A percentile compares a stretch with the other conserved stretches of the same genome.
These are phyloP conservation scores for Gnathonemus longibarbis DNA, from an alignment of 2,113 vertebrate genomes.

Conservation along the genomic window DNA sequence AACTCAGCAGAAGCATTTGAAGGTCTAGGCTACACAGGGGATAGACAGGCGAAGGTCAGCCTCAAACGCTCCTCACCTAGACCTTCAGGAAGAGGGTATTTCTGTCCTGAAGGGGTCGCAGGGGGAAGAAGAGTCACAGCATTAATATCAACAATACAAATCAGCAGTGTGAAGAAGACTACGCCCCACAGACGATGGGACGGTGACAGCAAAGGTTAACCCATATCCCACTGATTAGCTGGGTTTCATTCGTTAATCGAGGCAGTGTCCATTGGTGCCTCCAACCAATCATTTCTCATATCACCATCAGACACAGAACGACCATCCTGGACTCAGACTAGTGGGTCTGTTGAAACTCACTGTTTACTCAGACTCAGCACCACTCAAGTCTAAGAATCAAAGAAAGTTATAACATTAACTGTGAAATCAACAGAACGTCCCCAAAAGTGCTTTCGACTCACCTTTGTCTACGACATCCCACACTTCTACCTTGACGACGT, in stretches of 20 bases:
- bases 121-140: conserved; percentile 14
- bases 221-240: neutral
- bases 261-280: neutral
- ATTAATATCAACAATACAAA: neutral
- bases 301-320: neutral
- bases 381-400: neutral
- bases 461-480: conserved; percentile 87
- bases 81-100: conserved; percentile 47
- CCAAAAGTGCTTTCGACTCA: conserved; percentile 34
- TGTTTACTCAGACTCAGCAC: neutral
- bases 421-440: neutral
- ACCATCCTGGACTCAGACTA: neutral
- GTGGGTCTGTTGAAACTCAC: neutral
- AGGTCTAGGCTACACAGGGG: neutral
- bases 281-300: neutral
- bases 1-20: neutral
- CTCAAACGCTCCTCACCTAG: conserved; percentile 45
- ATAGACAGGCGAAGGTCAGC: neutral
- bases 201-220: neutral
- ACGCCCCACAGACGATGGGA: neutral
- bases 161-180: neutral
- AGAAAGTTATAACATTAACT: neutral
- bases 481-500: conserved; percentile 82
- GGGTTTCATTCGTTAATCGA: neutral
- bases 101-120: conserved; percentile 45